These are phyloP conservation scores for Andrena praecox DNA, from an alignment of 2,888 invertebrate species.

Conservation along the genomic window DNA sequence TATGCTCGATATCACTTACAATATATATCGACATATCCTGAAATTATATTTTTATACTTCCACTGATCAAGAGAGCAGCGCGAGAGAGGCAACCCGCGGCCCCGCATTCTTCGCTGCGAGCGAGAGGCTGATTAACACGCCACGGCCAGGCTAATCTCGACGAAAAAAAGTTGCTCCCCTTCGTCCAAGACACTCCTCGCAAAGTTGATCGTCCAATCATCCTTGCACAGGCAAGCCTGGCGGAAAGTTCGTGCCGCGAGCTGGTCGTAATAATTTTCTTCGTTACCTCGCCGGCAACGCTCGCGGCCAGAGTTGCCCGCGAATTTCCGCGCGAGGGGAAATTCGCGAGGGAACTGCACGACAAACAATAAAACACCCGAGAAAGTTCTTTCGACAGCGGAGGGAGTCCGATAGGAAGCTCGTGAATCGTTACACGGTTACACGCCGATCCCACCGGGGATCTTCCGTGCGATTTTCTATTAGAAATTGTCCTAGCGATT, in stretches of 20 bases:
- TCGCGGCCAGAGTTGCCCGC: constrained; percentile 40
- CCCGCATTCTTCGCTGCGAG: background rate
- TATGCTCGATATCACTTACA: constrained; percentile 58
- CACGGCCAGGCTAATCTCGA: constrained; percentile 19
- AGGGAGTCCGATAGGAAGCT: background rate
- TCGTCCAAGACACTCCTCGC: constrained; percentile 1
- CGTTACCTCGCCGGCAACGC: constrained; percentile 17
- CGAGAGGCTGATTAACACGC: constrained; percentile 16
- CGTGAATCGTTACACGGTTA: background rate
- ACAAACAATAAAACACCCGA: constrained; percentile 40
- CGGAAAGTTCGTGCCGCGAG: constrained; percentile 44
- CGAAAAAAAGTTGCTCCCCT: constrained; percentile 33
- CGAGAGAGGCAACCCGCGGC: background rate
- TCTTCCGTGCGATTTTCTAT: background rate
- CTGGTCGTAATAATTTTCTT: constrained; percentile 42
- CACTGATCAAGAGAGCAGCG: constrained; percentile 49
- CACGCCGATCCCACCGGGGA: background rate
- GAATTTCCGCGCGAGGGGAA: constrained; percentile 15
- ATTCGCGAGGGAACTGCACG: constrained; percentile 11
- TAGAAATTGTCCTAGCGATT: no score
- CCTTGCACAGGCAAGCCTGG: constrained; percentile 18
- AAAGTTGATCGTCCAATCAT: constrained; percentile 56
- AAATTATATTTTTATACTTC: constrained; percentile 82
- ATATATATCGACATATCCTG: constrained; percentile 78
- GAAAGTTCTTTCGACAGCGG: constrained; percentile 49